Evolutionary conservation across 2,797 vertebrate genomes (phyloP), one percentile per base, ranked within the genome.

Genomic region (Catostomus latipinnis): DNA sequence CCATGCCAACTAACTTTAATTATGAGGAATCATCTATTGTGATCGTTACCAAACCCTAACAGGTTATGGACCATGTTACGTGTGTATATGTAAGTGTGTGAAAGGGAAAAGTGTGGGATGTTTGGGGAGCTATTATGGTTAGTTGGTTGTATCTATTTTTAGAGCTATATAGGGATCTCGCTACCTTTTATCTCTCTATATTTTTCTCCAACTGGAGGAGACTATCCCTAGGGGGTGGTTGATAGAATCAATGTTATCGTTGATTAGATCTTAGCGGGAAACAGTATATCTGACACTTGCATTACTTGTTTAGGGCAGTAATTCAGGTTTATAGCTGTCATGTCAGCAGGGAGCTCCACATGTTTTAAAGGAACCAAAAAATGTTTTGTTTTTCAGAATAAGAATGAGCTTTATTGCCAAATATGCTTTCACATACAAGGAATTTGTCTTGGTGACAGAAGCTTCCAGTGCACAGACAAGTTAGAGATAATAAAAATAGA

Each of bases 221-320:
- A 14, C 48, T 0, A 2, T 77, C 68, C 71, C 70, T 61, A 43
- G 34, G 75, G 75, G 45, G 48, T 48, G 43, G 43, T 78, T 79
- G 83, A 86, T 81, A 76, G 76, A 81, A 80, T 86, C 73, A 45
- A 8, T 79, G 74, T 70, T 79, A 81, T 84, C 73, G 52, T 71
- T 81, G 82, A 82, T 82, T 79, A 81, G 79, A 81, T 83, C 79
- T 14, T 53, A 73, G 66, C 10, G 74, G 65, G 75, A 71, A 70
- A 81, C 78, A 73, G 80, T 82, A 81, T 83, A 84, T 76, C 70
- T 78, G 74, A 65, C 43, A 78, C 63, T 65, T 49, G 75, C 56
- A 14, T 71, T 82, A 67, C 72, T 85, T 76, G 73, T 78, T 61
- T 58, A 78, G 49, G 68, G 66, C 22, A 65, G 14, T 60, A 77